Evolutionary conservation across 2,797 vertebrate species (phyloP), one percentile per base, ranked within the genome.

Genomic region (Eulemur coronatus): DNA sequence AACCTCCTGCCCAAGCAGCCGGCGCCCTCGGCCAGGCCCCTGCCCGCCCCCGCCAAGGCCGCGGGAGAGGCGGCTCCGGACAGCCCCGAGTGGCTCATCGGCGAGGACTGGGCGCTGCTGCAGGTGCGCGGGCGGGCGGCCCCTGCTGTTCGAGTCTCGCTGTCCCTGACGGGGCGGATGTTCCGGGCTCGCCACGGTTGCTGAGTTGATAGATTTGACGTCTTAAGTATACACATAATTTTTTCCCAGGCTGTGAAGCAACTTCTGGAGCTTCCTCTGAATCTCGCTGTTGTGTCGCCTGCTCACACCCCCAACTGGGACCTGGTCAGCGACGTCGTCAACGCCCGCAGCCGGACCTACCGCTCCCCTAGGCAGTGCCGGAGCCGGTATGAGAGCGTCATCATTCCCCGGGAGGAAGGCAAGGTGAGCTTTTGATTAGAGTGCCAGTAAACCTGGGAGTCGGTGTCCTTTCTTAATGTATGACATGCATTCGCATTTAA

Each of bases 301-400:
- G 99, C 99, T 0, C 99, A 99, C 98, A 99, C 99, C 1, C 99
- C 99, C 5, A 99, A 99, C 97, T 99, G 99, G 99, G 99, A 99
- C 97, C 98, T 99, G n/a, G 99, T 99, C 97, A 99, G 99, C 0
- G 98, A 99, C 0, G 99, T 99, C 0, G 99, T 99, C 91, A 99
- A 99, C 98, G 99, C 99, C 76, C 99, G 99, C 97, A 99, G 99
- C 97, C 98, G 99, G 63, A 99, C 99, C 97, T 99, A 99, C 98
- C 99, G 99, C 96, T 99, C 99, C 4, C 99, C 99, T 33, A 99
- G 99, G 96, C 99, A 99, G 97, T 99, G 99, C 97, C 99, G 99
- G 78, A 99, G 97, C 95, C 98, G 98, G 94, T 99, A 99, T 0
- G 99, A 99, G 97, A 99, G 99, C 2, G 99, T 99, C 96, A 99